Base-by-base conservation (phyloP, 2,113 vertebrate genomes). In the Anas platyrhynchos region DNA sequence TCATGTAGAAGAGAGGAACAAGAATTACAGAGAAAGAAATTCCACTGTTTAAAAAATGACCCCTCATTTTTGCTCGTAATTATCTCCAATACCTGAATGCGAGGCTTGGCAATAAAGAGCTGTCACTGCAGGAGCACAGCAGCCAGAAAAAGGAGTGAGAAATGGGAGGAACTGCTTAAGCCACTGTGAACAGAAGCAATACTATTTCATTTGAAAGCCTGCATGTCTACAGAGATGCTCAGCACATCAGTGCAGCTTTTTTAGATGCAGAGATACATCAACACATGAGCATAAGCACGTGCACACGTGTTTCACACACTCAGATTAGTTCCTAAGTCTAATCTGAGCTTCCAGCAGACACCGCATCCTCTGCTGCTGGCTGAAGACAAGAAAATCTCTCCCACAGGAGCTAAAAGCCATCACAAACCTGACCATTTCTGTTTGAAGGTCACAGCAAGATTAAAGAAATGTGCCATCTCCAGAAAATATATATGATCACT, bases 371-470 rank as follows among this genome's bases (percentile, higher is more conserved):
- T 74, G 41, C 13, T 56, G 63, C 41, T 80, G 50, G 36, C 63
- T 81, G 68, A 88, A 71, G 69, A 86, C 0, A 0, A 81, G 65
- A 62, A 91, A 92, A 41, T 48, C 29, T 13, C 31, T 78, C 76
- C 29, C 65, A 44, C 14, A 31, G 38, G 36, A 78, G 48, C 16
- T 10, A 67, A 81, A 26, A 81, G 36, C 52, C n/a, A 41, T 32
- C 44, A 2, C 18, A 78, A 86, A 34, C 41, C 25, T 29, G 34
- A 56, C 55, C 14, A 13, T 20, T 83, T 69, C 88, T 83, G 36
- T 66, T 43, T 83, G 69, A 91, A 95, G 75, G 71, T 79, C 91
- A 91, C 27, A 62, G 66, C 23, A 62, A 91, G 84, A 82, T 69
- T 52, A 72, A 75, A 93, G 38, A 78, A 78, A 36, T 5, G 17